phyloP scores from a whole-genome alignment of 2,797 vertebrate species.

The Scolopax bukidnonensis region DNA sequence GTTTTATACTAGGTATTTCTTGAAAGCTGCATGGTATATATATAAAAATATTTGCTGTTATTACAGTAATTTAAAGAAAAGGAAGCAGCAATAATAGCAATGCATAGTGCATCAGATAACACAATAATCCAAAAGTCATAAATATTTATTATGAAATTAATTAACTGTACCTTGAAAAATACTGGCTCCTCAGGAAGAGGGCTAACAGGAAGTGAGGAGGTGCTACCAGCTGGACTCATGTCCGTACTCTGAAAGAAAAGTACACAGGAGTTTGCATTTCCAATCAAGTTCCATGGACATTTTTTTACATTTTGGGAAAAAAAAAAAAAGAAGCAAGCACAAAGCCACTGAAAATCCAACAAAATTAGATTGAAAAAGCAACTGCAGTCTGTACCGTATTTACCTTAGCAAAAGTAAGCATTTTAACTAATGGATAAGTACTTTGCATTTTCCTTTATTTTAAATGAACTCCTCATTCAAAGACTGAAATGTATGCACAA shows the following conservation, averaged over 20 bases:
- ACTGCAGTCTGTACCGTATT: background rate
- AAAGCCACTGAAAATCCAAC: background rate
- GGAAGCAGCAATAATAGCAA: background rate
- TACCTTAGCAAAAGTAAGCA: background rate
- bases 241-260: slow-evolving; percentile 88
- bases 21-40: background rate
- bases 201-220: slow-evolving; percentile 92
- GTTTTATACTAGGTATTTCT: background rate
- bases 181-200: slow-evolving; percentile 91
- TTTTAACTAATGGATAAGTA: background rate
- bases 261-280: slow-evolving; percentile 10
- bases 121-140: background rate
- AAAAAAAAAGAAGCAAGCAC: background rate
- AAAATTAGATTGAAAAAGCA: background rate
- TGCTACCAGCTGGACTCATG: slow-evolving; percentile 93
- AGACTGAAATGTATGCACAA: background rate
- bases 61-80: background rate
- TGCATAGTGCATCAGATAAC: background rate
- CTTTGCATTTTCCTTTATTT: background rate
- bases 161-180: slow-evolving; percentile 89
- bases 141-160: background rate
- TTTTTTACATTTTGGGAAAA: background rate
- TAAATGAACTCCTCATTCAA: background rate
- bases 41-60: background rate
- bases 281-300: background rate